These are phyloP conservation scores for Drosophila arawakana DNA, from an alignment of 1,140 invertebrate genomes.

Conservation along the genomic window DNA sequence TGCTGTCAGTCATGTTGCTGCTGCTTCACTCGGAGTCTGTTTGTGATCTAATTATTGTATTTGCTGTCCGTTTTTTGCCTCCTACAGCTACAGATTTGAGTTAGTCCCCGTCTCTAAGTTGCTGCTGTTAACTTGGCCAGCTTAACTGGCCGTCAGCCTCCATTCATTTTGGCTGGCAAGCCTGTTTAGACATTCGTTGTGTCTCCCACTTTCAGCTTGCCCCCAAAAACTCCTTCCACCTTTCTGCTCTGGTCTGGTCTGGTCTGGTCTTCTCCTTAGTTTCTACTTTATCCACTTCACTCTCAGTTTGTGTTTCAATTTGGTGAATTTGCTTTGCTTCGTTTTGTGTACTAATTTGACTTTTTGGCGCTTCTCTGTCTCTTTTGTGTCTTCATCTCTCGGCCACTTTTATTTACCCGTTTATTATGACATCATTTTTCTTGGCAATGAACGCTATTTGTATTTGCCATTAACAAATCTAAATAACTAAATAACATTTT, in stretches of 20 bases:
- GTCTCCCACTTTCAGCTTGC: slow-evolving; percentile 34
- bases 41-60: slow-evolving; percentile 82
- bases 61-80: slow-evolving; percentile 75
- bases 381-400: background rate
- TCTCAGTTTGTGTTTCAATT: slow-evolving; percentile 61
- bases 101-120: background rate
- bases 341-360: slow-evolving; percentile 52
- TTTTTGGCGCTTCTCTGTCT: slow-evolving; percentile 34
- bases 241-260: slow-evolving; percentile 4
- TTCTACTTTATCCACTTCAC: slow-evolving; percentile 43
- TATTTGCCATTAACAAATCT: slow-evolving; percentile 50
- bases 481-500: slow-evolving; percentile 38
- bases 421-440: slow-evolving; percentile 73
- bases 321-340: slow-evolving; percentile 68
- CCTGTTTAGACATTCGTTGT: slow-evolving; percentile 53
- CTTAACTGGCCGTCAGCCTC: slow-evolving; percentile 29
- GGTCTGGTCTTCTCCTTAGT: slow-evolving; percentile 26
- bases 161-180: slow-evolving; percentile 47
- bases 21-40: slow-evolving; percentile 47
- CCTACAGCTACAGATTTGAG: slow-evolving; percentile 25
- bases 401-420: slow-evolving; percentile 44
- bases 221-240: slow-evolving; percentile 15
- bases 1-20: slow-evolving; percentile 54
- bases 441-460: slow-evolving; percentile 37
- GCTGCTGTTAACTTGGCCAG: slow-evolving; percentile 1